Conservation (phyloP, 2,113 vertebrate genomes). For the Pachyramphus minor region DNA sequence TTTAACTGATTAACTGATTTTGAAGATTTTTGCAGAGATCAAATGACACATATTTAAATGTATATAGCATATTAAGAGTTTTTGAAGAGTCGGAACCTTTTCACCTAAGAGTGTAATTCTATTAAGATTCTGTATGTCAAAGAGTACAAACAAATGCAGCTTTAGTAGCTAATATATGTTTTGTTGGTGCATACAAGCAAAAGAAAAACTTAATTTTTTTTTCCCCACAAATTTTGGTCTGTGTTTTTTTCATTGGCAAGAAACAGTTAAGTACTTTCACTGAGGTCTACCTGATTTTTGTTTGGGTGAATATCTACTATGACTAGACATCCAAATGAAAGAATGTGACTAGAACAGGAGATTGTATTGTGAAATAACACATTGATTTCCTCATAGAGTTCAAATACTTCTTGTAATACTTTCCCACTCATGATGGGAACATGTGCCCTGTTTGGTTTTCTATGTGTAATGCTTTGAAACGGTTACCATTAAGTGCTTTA, state of each 20-base stretch:
- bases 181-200: neutral
- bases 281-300: neutral
- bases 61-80: neutral
- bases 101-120: neutral
- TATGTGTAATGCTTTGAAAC: neutral
- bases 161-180: neutral
- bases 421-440: neutral
- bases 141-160: neutral
- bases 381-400: neutral
- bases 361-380: neutral
- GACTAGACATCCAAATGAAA: neutral
- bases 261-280: neutral
- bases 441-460: neutral
- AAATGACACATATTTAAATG: neutral
- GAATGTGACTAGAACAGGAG: neutral
- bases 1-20: neutral
- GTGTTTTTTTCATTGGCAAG: neutral
- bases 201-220: neutral
- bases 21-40: neutral
- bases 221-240: neutral
- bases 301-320: neutral
- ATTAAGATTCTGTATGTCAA: neutral
- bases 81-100: neutral
- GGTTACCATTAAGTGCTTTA: neutral
- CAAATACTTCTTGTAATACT: neutral